Evolutionary conservation across 2,113 vertebrate species (phyloP).

Genomic region (Leptobrachium ailaonicum): DNA sequence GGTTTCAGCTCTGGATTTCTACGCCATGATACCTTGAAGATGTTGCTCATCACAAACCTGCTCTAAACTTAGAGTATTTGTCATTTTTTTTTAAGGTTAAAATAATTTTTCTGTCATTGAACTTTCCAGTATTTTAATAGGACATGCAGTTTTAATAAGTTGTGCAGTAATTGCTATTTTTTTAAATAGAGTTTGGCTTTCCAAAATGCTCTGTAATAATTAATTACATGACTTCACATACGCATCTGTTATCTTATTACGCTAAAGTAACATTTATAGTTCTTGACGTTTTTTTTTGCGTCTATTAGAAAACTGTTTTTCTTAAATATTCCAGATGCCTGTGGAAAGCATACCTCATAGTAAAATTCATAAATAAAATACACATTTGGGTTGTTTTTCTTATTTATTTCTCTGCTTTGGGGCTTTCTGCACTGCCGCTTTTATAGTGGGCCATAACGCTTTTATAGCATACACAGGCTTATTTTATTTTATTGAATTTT

Average conservation of each 20-base stretch:
- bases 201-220: slow-evolving; percentile 15
- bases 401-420: not conserved
- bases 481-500: not conserved
- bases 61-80: too few species aligned
- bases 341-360: not conserved
- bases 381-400: not conserved
- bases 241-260: slow-evolving; percentile 2
- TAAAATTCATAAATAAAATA: slow-evolving; percentile 6
- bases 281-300: slow-evolving; percentile 7
- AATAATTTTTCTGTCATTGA: too few species aligned
- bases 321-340: slow-evolving; percentile 5
- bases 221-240: slow-evolving; percentile 6
- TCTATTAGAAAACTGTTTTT: slow-evolving; percentile 19
- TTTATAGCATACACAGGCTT: not conserved
- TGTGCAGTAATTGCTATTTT: not conserved
- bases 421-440: not conserved
- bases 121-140: too few species aligned
- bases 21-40: too few species aligned
- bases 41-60: too few species aligned
- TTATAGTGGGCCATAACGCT: not conserved
- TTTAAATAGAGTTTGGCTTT: not conserved
- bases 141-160: not conserved
- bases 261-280: not conserved
- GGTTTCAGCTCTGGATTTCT: too few species aligned
- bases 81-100: too few species aligned